Evolutionary conservation across 2,113 vertebrate species (phyloP), one percentile per base, ranked within the genome.

Genomic region (Trogon surrucura): DNA sequence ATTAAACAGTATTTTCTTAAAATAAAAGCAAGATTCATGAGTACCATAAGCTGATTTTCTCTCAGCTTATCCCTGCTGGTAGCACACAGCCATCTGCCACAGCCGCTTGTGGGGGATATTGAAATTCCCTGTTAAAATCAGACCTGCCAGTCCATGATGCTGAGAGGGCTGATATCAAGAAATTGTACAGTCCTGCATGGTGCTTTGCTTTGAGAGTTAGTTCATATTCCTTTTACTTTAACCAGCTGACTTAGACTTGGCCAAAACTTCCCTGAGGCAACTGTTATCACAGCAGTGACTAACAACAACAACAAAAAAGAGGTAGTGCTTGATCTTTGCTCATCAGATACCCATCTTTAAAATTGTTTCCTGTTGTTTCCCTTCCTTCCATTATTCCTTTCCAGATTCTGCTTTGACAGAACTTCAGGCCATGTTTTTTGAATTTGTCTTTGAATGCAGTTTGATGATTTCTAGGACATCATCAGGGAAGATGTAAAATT

Each of bases 321-420:
- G 25, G 65, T 6, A 64, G 26, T 10, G 32, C 66, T 64, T 93
- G 78, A 51, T 56, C 78, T 47, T 81, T 54, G 48, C 48, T 95
- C 84, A 60, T 66, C 44, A 96, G 93, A 94, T 94, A 45, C 27
- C 10, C 9, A 94, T 87, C 93, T 96, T 44, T 38, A 32, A 77
- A 85, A 79, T 71, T 70, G 47, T 16, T 74, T 65, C 65, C 53
- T 45, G 67, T 81, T 95, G 64, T 91, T 91, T 75, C 7, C 13
- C 38, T 75, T 56, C 48, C 44, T 62, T 34, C 61, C 56, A 4
- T 82, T 72, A 1, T 36, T 85, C 32, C 34, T 85, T 60, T 66
- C n/a, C 57, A 38, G 66, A 38, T 29, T 1, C 1, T 2, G n/a
- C 56, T 73, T 84, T 71, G 77, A 53, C 16, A 58, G 81, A 89